A percentile compares a stretch with the other conserved stretches of the same genome.
Conservation (phyloP, 2,888 invertebrate species). For the Tipula helvola region DNA sequence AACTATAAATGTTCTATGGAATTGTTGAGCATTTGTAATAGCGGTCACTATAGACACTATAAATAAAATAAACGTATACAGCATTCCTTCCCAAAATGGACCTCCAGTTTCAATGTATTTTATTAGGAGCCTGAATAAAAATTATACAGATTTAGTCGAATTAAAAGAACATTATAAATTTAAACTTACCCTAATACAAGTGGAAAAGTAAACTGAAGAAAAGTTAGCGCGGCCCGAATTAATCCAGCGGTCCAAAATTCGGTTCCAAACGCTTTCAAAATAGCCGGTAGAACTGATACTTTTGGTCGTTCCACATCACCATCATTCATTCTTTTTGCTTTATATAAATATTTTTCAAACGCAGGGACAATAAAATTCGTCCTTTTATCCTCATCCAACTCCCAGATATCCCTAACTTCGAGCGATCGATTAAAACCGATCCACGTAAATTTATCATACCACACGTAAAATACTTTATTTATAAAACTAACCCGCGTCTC, state of each 20-base stretch:
- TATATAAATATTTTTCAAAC: constrained; percentile 37
- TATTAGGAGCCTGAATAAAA: background rate
- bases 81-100: constrained; percentile 38
- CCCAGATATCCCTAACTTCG: constrained; percentile 40
- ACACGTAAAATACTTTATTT: constrained; percentile 35
- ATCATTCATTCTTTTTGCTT: constrained; percentile 15
- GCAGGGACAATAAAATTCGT: constrained; percentile 22
- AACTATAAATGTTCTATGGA: constrained; percentile 37
- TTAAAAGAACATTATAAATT: background rate
- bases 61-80: constrained; percentile 39
- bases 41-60: constrained; percentile 34
- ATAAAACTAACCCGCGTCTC: constrained; percentile 32
- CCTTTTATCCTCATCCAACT: constrained; percentile 37
- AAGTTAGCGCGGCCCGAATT: background rate
- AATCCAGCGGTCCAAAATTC: constrained; percentile 15
- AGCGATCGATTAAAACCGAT: constrained; percentile 39
- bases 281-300: constrained; percentile 10
- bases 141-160: background rate
- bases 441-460: constrained; percentile 40
- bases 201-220: background rate
- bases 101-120: constrained; percentile 18
- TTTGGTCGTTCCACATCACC: constrained; percentile 14
- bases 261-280: constrained; percentile 13
- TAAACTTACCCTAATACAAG: constrained; percentile 17
- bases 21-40: constrained; percentile 39